phyloP scores from a whole-genome alignment of 2,113 vertebrate genomes.

The Natator depressus region DNA sequence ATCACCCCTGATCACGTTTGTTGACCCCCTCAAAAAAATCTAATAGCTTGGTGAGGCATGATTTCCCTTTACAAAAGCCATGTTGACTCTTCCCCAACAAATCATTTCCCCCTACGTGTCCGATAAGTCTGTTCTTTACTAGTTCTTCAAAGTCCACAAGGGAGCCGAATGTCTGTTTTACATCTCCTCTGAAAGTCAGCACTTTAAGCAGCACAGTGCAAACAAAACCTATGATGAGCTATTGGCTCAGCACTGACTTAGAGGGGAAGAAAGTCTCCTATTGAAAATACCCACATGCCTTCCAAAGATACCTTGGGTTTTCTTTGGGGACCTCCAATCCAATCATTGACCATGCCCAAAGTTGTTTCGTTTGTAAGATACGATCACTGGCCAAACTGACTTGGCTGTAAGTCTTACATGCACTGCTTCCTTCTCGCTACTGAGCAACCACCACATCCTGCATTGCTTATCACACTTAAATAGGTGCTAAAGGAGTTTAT shows the following conservation, averaged over 20 bases:
- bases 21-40: not conserved
- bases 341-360: rapidly evolving
- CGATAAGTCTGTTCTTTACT: not conserved
- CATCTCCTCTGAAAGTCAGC: not conserved
- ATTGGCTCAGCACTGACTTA: not conserved
- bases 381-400: rapidly evolving
- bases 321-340: not conserved
- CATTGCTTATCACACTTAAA: not conserved
- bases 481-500: slow-evolving; percentile 4
- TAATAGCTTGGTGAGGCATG: not conserved
- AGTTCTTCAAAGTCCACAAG: not conserved
- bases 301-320: not conserved
- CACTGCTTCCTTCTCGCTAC: slow-evolving; percentile 42
- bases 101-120: not conserved
- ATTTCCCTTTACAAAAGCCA: not conserved
- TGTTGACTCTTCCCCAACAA: not conserved
- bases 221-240: not conserved
- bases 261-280: not conserved
- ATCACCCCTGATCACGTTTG: not conserved
- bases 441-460: slow-evolving; percentile 40
- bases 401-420: not conserved
- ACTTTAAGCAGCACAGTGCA: not conserved
- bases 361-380: not conserved
- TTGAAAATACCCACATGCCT: not conserved
- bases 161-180: not conserved